Evolutionary conservation across 1,140 invertebrate genomes (phyloP), one percentile per base, ranked within the genome.

Genomic region (Anadara kagoshimensis): DNA sequence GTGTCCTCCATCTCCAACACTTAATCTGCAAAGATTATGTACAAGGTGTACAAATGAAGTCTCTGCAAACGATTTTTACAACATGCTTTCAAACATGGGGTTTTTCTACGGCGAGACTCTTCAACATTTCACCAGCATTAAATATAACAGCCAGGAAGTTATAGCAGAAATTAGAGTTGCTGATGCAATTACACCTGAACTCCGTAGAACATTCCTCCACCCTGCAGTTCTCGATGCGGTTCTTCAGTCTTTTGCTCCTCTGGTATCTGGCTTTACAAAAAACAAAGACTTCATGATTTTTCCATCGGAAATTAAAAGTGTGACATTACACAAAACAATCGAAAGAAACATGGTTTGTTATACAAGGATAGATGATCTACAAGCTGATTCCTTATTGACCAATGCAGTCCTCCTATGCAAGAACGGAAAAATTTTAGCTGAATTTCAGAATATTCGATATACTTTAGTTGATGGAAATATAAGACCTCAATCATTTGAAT

Each of bases 51-150:
- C 11, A 7, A 54, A 0, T 0, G 8, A 0, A 0, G 12, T 41
- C 11, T 4, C 1, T 7, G 0, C 49, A 5, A n/a, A 26, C 18
- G 18, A n/a, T n/a, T 54, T 49, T 11, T 66, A 66, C 26, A 11
- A n/a, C 11, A 0, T 12, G 1, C 18, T 58, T 3, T 16, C 14
- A 12, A 4, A 1, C 1, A 11, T 58, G 18, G 56, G 64, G 12
- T 66, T 66, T 29, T 10, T 36, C 0, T 66, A 66, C 56, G 64
- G 64, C 5, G 36, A 54, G 22, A n/a, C 22, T 41, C 41, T 66
- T 7, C 0, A 18, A 41, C 24, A 41, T 16, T 47, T 66, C 5
- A n/a, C 18, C 5, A 29, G 41, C 16, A 24, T 26, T 11, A 1
- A 36, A 0, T 41, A 0, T 1, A 29, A 22, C 18, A 36, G 56